Conservation (phyloP, 2,888 invertebrate genomes). For the Zeuzera pyrina region DNA sequence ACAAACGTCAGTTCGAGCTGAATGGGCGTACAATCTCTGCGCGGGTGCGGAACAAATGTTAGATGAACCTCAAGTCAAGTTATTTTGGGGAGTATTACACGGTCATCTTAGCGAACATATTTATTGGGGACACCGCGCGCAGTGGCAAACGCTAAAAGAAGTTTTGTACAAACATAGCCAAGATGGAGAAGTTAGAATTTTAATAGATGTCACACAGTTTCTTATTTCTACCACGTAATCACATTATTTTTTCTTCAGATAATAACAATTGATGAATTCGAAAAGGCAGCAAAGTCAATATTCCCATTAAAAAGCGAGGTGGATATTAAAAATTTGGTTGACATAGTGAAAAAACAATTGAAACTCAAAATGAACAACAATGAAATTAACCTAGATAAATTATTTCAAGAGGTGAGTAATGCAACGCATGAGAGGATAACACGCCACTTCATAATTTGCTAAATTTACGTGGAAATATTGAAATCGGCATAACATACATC, state of each 20-base stretch:
- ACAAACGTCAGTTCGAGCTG: constrained; percentile 58
- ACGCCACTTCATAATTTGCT: too few relatives aligned
- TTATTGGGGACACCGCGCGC: constrained; percentile 49
- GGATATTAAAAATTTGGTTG: constrained; percentile 56
- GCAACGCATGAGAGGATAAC: too few relatives aligned
- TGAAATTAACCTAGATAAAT: constrained; percentile 53
- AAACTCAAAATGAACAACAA: constrained; percentile 48
- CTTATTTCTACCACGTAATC: neutral
- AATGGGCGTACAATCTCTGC: constrained; percentile 68
- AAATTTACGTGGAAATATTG: too few relatives aligned
- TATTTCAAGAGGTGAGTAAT: constrained; percentile 56
- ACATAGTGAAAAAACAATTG: constrained; percentile 55
- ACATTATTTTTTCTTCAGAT: constrained; percentile 28
- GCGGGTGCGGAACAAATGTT: constrained; percentile 61
- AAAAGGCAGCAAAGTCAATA: constrained; percentile 43
- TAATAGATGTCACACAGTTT: neutral
- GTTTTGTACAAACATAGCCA: constrained; percentile 32
- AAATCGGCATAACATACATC: too few relatives aligned
- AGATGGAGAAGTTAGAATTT: constrained; percentile 33
- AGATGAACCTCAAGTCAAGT: constrained; percentile 57
- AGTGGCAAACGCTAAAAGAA: constrained; percentile 42
- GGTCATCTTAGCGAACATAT: constrained; percentile 50
- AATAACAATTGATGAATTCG: constrained; percentile 54
- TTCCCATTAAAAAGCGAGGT: constrained; percentile 65
- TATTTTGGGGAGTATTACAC: constrained; percentile 62